Conservation (phyloP, 1,140 invertebrate genomes). For the Polypedilum vanderplanki region DNA sequence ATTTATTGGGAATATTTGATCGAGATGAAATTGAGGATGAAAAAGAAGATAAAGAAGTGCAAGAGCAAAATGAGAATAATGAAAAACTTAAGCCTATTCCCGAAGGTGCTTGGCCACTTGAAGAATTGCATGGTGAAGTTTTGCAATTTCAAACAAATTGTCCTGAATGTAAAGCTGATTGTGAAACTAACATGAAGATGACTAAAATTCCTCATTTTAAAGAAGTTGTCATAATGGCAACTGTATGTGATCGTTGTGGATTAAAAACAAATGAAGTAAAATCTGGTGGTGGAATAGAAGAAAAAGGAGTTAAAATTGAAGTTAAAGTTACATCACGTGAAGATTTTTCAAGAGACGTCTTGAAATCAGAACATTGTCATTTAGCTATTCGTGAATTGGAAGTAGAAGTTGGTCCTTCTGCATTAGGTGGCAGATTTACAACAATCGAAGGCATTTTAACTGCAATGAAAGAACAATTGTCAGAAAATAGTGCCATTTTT, state of each 20-base stretch:
- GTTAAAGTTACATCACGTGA: constrained; percentile 62
- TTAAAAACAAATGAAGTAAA: constrained; percentile 92
- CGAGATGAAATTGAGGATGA: constrained; percentile 47
- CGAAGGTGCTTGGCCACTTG: constrained; percentile 53
- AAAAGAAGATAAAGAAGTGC: constrained; percentile 31
- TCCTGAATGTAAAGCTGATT: constrained; percentile 72
- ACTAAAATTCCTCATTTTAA: constrained; percentile 96
- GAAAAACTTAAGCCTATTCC: constrained; percentile 54
- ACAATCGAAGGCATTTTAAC: constrained; percentile 82
- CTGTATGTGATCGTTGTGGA: constrained; percentile 84
- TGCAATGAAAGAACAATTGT: constrained; percentile 62
- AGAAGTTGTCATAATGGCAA: constrained; percentile 96
- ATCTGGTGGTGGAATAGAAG: constrained; percentile 83
- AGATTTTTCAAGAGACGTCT: constrained; percentile 85
- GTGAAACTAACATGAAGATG: constrained; percentile 93
- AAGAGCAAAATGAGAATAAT: constrained; percentile 35
- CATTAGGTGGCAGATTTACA: constrained; percentile 89
- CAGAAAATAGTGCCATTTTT: constrained; percentile 58
- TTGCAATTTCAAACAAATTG: constrained; percentile 83
- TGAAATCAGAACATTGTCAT: constrained; percentile 93
- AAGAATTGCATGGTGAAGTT: constrained; percentile 72
- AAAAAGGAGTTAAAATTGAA: constrained; percentile 70
- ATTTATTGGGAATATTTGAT: constrained; percentile 64
- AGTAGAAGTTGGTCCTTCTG: constrained; percentile 72
- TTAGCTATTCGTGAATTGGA: constrained; percentile 87